phyloP scores from a whole-genome alignment of 2,888 invertebrate genomes.

The Drosophila rubida region DNA sequence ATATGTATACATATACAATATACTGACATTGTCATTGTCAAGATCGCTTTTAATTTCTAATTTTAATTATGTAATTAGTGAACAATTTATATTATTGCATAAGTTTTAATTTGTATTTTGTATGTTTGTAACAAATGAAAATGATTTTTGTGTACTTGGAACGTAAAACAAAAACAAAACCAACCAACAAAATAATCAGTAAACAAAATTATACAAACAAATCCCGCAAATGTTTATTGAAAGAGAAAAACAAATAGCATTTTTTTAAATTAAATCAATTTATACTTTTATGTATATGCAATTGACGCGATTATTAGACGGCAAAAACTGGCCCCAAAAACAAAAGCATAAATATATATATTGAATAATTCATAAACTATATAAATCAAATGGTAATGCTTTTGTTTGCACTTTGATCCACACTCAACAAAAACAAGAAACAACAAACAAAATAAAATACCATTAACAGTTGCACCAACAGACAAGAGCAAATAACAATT shows the following conservation, averaged over 20 bases:
- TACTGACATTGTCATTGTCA: conserved; percentile 55
- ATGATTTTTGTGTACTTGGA: conserved; percentile 40
- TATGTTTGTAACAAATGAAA: conserved; percentile 54
- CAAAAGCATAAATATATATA: conserved; percentile 16
- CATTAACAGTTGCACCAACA: conserved; percentile 57
- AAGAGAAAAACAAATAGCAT: conserved; percentile 22
- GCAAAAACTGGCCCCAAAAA: conserved; percentile 15
- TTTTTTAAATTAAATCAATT: conserved; percentile 62
- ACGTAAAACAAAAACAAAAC: conserved; percentile 34
- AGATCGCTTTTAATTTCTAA: conserved; percentile 66
- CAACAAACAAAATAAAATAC: conserved; percentile 20
- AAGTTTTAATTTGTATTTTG: conserved; percentile 68
- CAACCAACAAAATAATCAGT: conserved; percentile 23
- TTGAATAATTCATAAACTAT: conserved; percentile 23
- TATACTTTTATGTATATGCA: conserved; percentile 26
- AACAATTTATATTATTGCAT: conserved; percentile 57
- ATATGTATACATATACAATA: conserved; percentile 30
- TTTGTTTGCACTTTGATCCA: conserved; percentile 60
- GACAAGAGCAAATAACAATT: conserved; percentile 60
- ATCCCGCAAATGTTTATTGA: conserved; percentile 48
- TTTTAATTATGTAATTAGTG: conserved; percentile 77
- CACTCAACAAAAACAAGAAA: conserved; percentile 27
- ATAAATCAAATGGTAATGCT: conserved; percentile 40
- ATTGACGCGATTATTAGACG: conserved; percentile 28
- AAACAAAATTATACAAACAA: conserved; percentile 28